Evolutionary conservation across 1,140 invertebrate species (phyloP), one percentile per base, ranked within the genome.

Genomic region (Colletes gigas): DNA sequence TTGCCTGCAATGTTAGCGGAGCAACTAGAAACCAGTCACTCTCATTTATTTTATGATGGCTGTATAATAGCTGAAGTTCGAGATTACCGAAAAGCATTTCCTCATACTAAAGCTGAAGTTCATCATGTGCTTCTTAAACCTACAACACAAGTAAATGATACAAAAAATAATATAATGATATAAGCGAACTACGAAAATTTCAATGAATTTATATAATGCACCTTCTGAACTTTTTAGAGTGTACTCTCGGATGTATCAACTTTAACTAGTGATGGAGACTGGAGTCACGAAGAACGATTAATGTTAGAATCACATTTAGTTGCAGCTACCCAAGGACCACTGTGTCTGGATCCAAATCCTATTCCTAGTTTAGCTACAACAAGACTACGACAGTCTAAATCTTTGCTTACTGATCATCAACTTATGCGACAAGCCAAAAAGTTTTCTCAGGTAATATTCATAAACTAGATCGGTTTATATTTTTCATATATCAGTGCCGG

Each of bases 21-120:
- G 92, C 93, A 98, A 74, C 92, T 98, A 63, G 97, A 98, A 90
- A 94, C 95, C 73, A 95, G 96, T 87, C 96, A 97, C 85, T 96
- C 96, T 30, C 96, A 96, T 91, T 94, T 98, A 30, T 99, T 98
- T 93, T 98, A 98, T 90, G 97, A 96, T 84, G 98, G 98, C 47
- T 98, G 98, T 94, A 97, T 99, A 65, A 97, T 99, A 89, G 96
- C 96, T 82, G 97, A 99, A 95, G 95, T 99, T 82, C 95, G 97
- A 89, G 98, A 99, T 93, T 97, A 97, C 91, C 94, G 98, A 84
- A 96, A 97, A 92, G 94, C 95, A 80, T 96, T 96, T 93, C 95
- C 95, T 83, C 94, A 95, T 88, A 94, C 92, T 85, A 96, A 95
- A 86, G 83, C 84, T 21, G 96, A 96, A 94, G 95, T 95, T 86